Evolutionary conservation across 2,113 vertebrate genomes (phyloP).

Genomic region (Xyliphius kryptos): DNA sequence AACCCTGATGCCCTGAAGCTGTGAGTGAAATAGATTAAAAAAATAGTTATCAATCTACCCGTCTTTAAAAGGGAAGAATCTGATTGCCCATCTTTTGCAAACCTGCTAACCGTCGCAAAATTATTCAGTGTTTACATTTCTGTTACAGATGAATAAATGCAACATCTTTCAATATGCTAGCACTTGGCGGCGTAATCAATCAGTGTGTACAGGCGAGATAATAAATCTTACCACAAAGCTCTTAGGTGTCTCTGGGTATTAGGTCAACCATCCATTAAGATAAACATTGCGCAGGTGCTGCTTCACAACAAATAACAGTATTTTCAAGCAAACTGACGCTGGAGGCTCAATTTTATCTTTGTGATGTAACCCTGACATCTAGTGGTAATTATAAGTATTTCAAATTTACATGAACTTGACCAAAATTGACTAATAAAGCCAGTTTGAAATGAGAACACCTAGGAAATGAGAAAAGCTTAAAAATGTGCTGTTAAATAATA

Average conservation of each 20-base stretch:
- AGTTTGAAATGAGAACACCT: too few species aligned
- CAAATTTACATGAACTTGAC: background rate
- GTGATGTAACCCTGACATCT: background rate
- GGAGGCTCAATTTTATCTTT: background rate
- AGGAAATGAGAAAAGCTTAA: too few species aligned
- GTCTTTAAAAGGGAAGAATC: background rate
- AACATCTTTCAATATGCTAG: background rate
- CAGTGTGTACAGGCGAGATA: background rate
- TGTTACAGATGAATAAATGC: slow-evolving; percentile 14
- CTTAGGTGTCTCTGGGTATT: slow-evolving; percentile 10
- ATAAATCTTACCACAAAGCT: slow-evolving; percentile 5
- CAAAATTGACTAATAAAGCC: too few species aligned
- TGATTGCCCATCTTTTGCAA: background rate
- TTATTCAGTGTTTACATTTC: slow-evolving; percentile 8
- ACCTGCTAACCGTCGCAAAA: slow-evolving; percentile 8
- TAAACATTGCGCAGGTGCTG: slow-evolving; percentile 2
- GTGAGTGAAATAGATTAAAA: slow-evolving; percentile 16
- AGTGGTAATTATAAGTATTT: background rate
- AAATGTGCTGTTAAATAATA: too few species aligned
- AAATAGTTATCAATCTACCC: background rate
- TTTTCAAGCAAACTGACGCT: background rate
- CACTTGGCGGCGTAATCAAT: background rate
- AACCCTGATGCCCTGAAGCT: slow-evolving; percentile 17
- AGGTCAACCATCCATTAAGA: slow-evolving; percentile 11
- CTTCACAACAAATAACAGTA: background rate